Base-by-base conservation (phyloP, 2,113 vertebrate species). In the Upupa epops region DNA sequence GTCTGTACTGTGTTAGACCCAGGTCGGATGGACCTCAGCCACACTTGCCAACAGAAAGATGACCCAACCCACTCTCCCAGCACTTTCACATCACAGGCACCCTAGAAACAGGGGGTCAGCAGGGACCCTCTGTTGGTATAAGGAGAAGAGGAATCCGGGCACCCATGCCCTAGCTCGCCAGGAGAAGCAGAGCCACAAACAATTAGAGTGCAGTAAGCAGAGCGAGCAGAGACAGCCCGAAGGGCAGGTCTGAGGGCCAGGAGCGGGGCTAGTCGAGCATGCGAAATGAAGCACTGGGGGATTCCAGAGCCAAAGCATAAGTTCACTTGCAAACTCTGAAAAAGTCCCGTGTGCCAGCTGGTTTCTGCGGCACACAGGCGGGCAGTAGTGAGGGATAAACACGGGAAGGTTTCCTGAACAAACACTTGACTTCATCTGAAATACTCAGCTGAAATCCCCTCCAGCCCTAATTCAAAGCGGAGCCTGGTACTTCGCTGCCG, bases 371-470 rank as follows among this genome's bases (percentile, higher is more conserved):
- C 77, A 24, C 18, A 80, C 80, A 86, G 61, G 45, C 48, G 65
- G 77, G 95, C 93, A 94, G 83, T 61, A 94, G 83, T 2, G 9
- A 90, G 74, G 76, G 73, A 88, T 76, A 92, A 96, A 92, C 86
- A 90, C 0, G 11, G 91, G 56, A 92, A 95, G 90, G 80, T 60
- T 92, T 94, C 95, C 94, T 95, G 85, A 42, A 93, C 80, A 96
- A 97, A 95, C 84, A 96, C 58, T 74, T 96, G 90, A 96, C 84
- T 91, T 96, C 83, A 96, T 94, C 83, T 64, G 58, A 70, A 94
- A 93, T 86, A 78, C 60, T 81, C 46, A 68, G 34, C 58, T 3
- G 17, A 95, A 93, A 92, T 83, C 28, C 55, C 88, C 55, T 75
- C 63, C 32, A 84, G 32, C n/a, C 64, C 74, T 61, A 77, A 83